These are phyloP conservation scores for Alligator mississippiensis DNA, from an alignment of 2,113 vertebrate species.

Conservation along the genomic window DNA sequence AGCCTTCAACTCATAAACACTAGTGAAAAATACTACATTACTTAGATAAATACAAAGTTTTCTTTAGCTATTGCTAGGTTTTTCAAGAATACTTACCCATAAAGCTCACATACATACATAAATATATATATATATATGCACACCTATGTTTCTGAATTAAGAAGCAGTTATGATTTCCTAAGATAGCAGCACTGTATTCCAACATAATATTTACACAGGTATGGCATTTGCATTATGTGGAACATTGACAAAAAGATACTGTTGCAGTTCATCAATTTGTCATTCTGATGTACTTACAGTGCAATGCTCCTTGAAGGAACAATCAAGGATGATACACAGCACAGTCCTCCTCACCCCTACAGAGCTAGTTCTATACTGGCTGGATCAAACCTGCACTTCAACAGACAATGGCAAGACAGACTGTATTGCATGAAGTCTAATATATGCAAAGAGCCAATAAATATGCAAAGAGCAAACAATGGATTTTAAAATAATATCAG, in stretches of 20 bases:
- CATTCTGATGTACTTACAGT: constrained; percentile 98
- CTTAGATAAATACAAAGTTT: constrained; percentile 74
- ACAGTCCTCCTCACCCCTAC: constrained; percentile 92
- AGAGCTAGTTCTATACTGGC: constrained; percentile 93
- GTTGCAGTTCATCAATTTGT: constrained; percentile 88
- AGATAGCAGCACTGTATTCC: constrained; percentile 85
- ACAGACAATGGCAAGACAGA: constrained; percentile 94
- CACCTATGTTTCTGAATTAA: constrained; percentile 80
- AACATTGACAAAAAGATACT: constrained; percentile 87
- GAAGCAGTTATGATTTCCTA: constrained; percentile 80
- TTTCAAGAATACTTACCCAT: constrained; percentile 86
- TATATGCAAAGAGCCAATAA: constrained; percentile 88
- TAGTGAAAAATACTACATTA: constrained; percentile 71
- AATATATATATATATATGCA: constrained; percentile 65
- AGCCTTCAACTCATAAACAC: constrained; percentile 70
- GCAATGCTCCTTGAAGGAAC: constrained; percentile 94
- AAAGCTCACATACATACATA: constrained; percentile 73
- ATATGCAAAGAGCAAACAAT: constrained; percentile 87
- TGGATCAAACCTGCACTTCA: constrained; percentile 92
- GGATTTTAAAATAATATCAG: constrained; percentile 83
- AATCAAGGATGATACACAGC: constrained; percentile 94
- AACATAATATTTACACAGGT: constrained; percentile 85
- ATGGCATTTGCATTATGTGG: constrained; percentile 86
- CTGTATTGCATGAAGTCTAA: constrained; percentile 87
- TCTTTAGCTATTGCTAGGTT: constrained; percentile 80